Conservation (phyloP, 2,888 invertebrate species). For the Acrobasis repandana region DNA sequence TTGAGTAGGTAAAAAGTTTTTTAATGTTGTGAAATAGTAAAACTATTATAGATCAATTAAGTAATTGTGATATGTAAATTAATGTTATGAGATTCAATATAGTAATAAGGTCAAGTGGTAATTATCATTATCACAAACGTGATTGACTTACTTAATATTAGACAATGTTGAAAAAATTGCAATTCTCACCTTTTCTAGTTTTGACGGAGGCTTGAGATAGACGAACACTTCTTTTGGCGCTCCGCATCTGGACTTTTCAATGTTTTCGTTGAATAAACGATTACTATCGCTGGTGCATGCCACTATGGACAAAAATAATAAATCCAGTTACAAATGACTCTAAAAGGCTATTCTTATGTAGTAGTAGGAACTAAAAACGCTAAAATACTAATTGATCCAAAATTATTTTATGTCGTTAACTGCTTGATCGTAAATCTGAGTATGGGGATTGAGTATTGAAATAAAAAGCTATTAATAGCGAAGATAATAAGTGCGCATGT, state of each 20-base stretch:
- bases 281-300: conserved; percentile 58
- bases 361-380: too few species aligned
- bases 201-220: conserved; percentile 54
- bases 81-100: conserved; percentile 25
- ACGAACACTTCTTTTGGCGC: conserved; percentile 70
- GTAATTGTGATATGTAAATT: conserved; percentile 21
- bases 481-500: too few species aligned
- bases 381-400: too few species aligned
- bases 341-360: too few species aligned
- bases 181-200: conserved; percentile 63
- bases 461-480: too few species aligned
- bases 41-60: conserved; percentile 21
- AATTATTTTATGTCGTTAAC: too few species aligned
- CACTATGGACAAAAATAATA: conserved; percentile 48
- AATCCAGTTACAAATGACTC: background rate
- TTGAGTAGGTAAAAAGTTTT: conserved; percentile 19
- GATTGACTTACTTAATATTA: background rate
- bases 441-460: too few species aligned
- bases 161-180: background rate
- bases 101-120: conserved; percentile 38
- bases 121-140: conserved; percentile 14
- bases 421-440: too few species aligned
- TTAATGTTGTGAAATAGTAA: conserved; percentile 33
- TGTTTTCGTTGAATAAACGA: conserved; percentile 54
- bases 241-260: conserved; percentile 68